These are phyloP conservation scores for Micropoecilia bifurca DNA, from an alignment of 2,797 vertebrate species.

Conservation along the genomic window DNA sequence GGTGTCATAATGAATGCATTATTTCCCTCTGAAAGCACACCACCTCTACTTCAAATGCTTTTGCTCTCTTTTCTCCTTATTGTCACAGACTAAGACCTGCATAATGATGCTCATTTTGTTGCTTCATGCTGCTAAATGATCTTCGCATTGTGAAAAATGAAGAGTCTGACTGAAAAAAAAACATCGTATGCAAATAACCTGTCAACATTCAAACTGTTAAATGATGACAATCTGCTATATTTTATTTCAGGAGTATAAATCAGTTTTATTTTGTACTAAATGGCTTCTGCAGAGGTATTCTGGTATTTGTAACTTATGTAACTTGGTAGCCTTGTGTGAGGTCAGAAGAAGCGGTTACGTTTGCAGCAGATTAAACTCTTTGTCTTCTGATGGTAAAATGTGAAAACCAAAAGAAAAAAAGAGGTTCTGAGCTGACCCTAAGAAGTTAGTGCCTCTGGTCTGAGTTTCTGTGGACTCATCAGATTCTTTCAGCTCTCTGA, in stretches of 20 bases:
- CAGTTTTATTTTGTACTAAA: constrained; percentile 47
- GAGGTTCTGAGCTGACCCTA: constrained; percentile 32
- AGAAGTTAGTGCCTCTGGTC: constrained; percentile 30
- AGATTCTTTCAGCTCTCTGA: constrained; percentile 30
- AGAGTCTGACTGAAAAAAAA: constrained; percentile 4
- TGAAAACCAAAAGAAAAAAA: constrained; percentile 4
- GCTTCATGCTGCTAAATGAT: constrained; percentile 17
- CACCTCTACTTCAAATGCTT: constrained; percentile 15
- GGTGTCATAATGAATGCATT: constrained; percentile 22
- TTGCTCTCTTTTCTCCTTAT: constrained; percentile 15
- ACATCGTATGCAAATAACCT: background rate
- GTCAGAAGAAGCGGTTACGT: constrained; percentile 37
- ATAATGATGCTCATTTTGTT: constrained; percentile 30
- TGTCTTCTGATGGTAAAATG: constrained; percentile 38
- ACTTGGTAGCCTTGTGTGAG: constrained; percentile 43
- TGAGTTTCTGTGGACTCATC: constrained; percentile 41
- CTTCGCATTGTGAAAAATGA: constrained; percentile 18
- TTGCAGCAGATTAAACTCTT: constrained; percentile 44
- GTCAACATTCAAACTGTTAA: background rate
- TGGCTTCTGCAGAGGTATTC: constrained; percentile 65
- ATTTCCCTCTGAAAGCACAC: constrained; percentile 35
- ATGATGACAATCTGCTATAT: background rate
- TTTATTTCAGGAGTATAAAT: background rate
- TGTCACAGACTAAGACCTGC: constrained; percentile 29
- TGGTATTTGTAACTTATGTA: constrained; percentile 45